phyloP scores from a whole-genome alignment of 1,140 invertebrate species.

The Orchestia grillus region DNA sequence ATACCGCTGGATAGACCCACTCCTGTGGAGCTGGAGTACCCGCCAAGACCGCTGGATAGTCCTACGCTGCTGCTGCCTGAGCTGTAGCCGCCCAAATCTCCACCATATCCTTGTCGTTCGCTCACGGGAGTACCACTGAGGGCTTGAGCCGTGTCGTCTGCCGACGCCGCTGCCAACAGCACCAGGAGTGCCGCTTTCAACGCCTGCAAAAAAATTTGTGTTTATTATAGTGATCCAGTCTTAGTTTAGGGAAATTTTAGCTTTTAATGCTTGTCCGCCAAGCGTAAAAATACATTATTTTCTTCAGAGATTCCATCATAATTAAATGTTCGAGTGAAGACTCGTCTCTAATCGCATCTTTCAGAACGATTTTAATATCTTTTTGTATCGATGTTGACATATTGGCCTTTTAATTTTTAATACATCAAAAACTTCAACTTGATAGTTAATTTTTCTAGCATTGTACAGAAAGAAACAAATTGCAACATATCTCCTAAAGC shows the following conservation, averaged over 20 bases:
- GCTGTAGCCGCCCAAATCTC: not conserved
- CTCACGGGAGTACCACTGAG: slow-evolving; percentile 4
- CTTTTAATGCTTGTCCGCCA: too few species aligned
- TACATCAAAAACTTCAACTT: too few species aligned
- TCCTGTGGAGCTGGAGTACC: not conserved
- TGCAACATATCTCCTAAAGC: too few species aligned
- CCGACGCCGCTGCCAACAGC: slow-evolving; percentile 14
- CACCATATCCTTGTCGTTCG: slow-evolving; percentile 33
- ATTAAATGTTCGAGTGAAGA: too few species aligned
- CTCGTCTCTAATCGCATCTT: too few species aligned
- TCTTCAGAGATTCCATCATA: too few species aligned
- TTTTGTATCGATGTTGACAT: too few species aligned
- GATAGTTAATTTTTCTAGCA: too few species aligned
- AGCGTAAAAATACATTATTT: too few species aligned
- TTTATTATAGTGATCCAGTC: not conserved
- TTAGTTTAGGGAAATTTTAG: not conserved
- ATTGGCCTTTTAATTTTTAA: too few species aligned
- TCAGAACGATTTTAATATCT: too few species aligned
- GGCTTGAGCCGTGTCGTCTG: slow-evolving; percentile 11
- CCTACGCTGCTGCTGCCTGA: not conserved
- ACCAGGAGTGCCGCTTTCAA: slow-evolving; percentile 23
- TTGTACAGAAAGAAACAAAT: too few species aligned
- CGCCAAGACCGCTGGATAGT: not conserved
- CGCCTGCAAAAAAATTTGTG: not conserved
- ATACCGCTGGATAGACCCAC: not conserved